These are phyloP conservation scores for Phaetusa simplex DNA, from an alignment of 2,113 vertebrate genomes.

Conservation along the genomic window DNA sequence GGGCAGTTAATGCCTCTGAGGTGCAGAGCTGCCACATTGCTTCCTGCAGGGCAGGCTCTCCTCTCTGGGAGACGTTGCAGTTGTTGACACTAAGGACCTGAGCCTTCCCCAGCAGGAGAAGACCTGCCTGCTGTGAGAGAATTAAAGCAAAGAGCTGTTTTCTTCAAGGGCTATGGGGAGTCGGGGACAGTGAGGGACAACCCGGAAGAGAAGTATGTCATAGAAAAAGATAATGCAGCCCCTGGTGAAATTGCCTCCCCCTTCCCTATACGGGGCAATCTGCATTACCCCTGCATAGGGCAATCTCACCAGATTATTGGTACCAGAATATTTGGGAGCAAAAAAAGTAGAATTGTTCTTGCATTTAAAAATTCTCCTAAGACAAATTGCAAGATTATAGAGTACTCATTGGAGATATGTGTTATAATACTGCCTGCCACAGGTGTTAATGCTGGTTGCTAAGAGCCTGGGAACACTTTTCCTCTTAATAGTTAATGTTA, in stretches of 20 bases:
- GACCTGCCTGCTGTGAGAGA: not conserved
- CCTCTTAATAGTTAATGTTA: not conserved
- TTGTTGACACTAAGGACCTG: not conserved
- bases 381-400: not conserved
- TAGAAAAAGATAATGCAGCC: not conserved
- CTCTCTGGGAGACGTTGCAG: not conserved
- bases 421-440: not conserved
- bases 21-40: not conserved
- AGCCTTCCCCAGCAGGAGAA: not conserved
- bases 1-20: not conserved
- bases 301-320: not conserved
- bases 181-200: not conserved
- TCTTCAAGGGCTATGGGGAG: not conserved
- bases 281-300: not conserved
- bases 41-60: not conserved
- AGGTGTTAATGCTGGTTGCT: not conserved
- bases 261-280: not conserved
- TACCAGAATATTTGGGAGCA: not conserved
- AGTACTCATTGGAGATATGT: accelerated
- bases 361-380: not conserved
- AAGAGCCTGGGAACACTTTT: not conserved
- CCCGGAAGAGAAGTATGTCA: not conserved
- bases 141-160: not conserved
- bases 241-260: not conserved
- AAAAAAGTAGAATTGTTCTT: not conserved